Percentiles rank a stretch among this genome's conserved stretches.
phyloP scores from a whole-genome alignment of 2,113 vertebrate genomes.

The Pedetes capensis region DNA sequence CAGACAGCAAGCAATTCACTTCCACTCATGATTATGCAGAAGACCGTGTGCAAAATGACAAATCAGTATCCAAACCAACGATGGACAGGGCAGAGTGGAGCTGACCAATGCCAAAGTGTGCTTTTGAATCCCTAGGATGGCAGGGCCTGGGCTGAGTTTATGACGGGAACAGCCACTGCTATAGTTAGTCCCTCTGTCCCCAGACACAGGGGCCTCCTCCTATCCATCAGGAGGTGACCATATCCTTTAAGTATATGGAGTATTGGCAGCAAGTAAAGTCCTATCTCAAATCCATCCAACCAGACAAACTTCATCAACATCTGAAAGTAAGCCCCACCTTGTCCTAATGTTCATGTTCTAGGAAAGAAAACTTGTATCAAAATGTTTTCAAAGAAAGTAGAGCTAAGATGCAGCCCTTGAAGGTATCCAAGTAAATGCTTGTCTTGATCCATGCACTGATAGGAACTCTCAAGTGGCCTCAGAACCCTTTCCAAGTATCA shows the following conservation, averaged over 20 bases:
- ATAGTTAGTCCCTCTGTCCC: neutral
- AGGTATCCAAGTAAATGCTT: neutral
- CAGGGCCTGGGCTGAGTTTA: neutral
- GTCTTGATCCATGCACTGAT: neutral
- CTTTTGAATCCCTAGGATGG: neutral
- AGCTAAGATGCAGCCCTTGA: neutral
- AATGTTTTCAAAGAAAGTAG: neutral
- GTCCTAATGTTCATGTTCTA: neutral
- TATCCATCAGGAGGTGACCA: neutral
- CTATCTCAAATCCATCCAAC: neutral
- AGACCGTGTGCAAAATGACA: neutral
- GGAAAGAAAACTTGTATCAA: neutral
- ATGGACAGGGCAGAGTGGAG: no score
- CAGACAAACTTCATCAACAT: neutral
- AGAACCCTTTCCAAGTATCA: neutral
- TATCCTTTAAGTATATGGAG: neutral
- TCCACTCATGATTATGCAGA: neutral
- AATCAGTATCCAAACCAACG: neutral
- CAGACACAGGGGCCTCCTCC: neutral
- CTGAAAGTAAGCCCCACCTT: neutral
- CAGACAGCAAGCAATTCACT: neutral
- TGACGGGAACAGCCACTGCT: neutral
- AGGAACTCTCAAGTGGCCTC: neutral
- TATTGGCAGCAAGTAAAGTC: neutral
- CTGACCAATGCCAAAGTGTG: neutral